Conservation (phyloP, 2,797 vertebrate genomes). For the Okamejei kenojei region DNA sequence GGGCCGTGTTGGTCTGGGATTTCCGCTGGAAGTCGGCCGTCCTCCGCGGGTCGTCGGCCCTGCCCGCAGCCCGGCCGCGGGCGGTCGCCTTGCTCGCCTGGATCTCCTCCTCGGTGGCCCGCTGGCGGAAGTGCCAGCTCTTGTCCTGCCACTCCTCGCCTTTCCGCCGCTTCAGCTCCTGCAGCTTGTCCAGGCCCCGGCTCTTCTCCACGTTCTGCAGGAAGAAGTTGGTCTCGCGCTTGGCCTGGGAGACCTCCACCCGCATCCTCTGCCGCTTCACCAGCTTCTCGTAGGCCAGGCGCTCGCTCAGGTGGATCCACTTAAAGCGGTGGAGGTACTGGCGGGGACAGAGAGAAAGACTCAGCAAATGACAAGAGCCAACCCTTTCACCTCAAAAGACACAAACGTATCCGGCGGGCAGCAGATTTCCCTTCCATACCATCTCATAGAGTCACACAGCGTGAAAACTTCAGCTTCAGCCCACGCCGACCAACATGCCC, state of each 20-base stretch:
- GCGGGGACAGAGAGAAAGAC: conserved; percentile 22
- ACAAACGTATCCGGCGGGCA: background rate
- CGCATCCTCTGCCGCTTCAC: conserved; percentile 75
- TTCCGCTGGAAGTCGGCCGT: conserved; percentile 55
- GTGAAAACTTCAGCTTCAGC: no score
- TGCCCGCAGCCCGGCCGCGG: conserved; percentile 38
- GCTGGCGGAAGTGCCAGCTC: conserved; percentile 74
- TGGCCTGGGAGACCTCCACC: conserved; percentile 77
- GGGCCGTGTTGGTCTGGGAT: conserved; percentile 62
- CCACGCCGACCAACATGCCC: no score
- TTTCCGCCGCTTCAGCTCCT: conserved; percentile 48
- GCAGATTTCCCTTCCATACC: no score
- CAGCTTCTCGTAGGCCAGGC: conserved; percentile 73
- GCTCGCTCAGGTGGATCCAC: conserved; percentile 80
- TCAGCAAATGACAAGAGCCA: background rate
- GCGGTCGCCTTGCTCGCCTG: conserved; percentile 52
- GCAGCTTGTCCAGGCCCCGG: conserved; percentile 62
- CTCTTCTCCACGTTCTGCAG: conserved; percentile 67
- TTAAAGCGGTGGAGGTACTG: conserved; percentile 84
- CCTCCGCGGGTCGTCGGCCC: conserved; percentile 52
- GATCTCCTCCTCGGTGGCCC: conserved; percentile 74
- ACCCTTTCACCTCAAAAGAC: background rate
- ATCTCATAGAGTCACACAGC: no score
- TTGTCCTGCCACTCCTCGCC: conserved; percentile 52
- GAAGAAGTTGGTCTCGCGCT: conserved; percentile 80